Conservation (phyloP, 2,888 invertebrate genomes). For the Apodemia zela region DNA sequence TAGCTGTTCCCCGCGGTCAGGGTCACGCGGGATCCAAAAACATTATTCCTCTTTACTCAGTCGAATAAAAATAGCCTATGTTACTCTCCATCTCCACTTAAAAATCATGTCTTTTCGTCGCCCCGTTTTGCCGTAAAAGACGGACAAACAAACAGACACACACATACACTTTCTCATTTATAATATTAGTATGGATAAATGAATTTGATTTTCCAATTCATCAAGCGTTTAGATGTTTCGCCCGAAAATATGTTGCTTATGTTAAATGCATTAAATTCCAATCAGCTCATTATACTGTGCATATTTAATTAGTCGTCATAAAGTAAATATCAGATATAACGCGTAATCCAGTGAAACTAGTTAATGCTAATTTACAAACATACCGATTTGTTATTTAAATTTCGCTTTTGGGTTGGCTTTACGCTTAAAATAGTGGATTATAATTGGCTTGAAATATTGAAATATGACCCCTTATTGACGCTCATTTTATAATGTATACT, state of each 20-base stretch:
- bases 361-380: slow-evolving; percentile 23
- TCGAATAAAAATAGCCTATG: too few species aligned
- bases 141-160: too few species aligned
- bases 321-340: slow-evolving; percentile 22
- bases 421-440: slow-evolving; percentile 13
- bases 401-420: slow-evolving; percentile 15
- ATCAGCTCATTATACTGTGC: slow-evolving; percentile 12
- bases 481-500: neutral
- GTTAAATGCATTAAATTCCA: slow-evolving; percentile 8
- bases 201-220: neutral
- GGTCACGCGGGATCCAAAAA: too few species aligned
- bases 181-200: too few species aligned
- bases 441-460: slow-evolving; percentile 2
- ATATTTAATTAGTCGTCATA: slow-evolving; percentile 14
- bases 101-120: too few species aligned
- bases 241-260: neutral
- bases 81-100: too few species aligned
- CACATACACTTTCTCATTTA: too few species aligned
- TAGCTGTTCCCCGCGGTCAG: too few species aligned
- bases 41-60: too few species aligned
- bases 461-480: neutral
- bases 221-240: neutral
- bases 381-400: slow-evolving; percentile 19
- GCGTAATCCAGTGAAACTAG: slow-evolving; percentile 19
- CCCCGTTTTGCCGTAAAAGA: too few species aligned